A percentile compares a stretch with the other conserved stretches of the same genome.
Evolutionary conservation across 2,113 vertebrate genomes (phyloP).

Genomic region (Chaetodon trifascialis): DNA sequence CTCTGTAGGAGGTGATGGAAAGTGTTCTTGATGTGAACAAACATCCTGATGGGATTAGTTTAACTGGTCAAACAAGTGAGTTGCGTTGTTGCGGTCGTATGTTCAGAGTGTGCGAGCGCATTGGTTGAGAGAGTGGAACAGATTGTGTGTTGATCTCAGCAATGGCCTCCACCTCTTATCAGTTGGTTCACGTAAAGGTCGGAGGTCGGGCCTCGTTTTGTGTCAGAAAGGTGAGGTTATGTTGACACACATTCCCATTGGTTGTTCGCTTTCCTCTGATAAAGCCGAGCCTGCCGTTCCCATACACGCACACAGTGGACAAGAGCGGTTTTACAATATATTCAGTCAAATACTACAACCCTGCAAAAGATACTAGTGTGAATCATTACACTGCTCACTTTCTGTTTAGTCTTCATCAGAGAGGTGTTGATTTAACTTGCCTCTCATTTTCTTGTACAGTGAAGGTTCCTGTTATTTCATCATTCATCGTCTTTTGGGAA

Average conservation of each 20-base stretch:
- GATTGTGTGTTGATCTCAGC: constrained; percentile 29
- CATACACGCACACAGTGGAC: not conserved
- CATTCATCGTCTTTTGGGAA: not conserved
- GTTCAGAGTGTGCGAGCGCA: constrained; percentile 13
- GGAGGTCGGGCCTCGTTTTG: constrained; percentile 35
- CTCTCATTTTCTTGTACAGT: not conserved
- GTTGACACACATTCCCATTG: constrained; percentile 38
- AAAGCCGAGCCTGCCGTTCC: not conserved
- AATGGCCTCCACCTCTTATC: constrained; percentile 49
- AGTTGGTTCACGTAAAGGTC: constrained; percentile 40
- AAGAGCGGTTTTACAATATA: not conserved
- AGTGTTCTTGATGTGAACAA: constrained; percentile 34
- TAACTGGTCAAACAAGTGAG: constrained; percentile 29
- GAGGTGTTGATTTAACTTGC: not conserved
- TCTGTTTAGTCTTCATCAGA: not conserved
- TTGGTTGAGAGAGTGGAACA: not conserved
- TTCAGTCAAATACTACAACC: not conserved
- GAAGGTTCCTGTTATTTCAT: not conserved
- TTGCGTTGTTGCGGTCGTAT: not conserved
- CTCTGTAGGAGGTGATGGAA: constrained; percentile 8
- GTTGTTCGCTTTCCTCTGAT: constrained; percentile 17
- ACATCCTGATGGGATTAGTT: constrained; percentile 52
- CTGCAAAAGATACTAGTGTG: not conserved
- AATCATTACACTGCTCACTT: not conserved
- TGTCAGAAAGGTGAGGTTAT: constrained; percentile 46